Evolutionary conservation across 2,797 vertebrate species (phyloP).

Genomic region (Hemitrygon akajei): DNA sequence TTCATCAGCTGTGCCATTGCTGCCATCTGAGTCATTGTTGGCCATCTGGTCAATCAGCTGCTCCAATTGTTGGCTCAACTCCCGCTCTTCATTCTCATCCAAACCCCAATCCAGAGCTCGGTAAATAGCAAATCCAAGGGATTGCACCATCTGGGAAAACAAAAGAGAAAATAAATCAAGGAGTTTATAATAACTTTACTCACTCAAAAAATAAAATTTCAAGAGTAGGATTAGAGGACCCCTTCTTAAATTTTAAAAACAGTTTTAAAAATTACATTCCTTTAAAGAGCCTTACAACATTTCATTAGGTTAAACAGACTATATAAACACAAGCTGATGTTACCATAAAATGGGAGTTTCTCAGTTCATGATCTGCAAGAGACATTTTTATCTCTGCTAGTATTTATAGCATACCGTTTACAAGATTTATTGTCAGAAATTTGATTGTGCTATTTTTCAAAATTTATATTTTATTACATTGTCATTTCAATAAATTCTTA

Average conservation of each 20-base stretch:
- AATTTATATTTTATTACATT: not conserved
- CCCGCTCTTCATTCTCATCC: constrained; percentile 83
- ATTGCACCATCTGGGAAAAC: constrained; percentile 74
- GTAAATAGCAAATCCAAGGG: constrained; percentile 85
- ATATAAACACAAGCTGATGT: not conserved
- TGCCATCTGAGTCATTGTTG: constrained; percentile 54
- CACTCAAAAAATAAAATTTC: not conserved
- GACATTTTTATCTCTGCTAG: not conserved
- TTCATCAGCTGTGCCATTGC: constrained; percentile 61
- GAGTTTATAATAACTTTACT: not conserved
- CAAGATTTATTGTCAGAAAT: not conserved
- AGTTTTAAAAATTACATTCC: too few species aligned
- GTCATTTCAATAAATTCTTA: not conserved
- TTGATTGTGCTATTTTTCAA: not conserved
- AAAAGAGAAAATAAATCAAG: not conserved
- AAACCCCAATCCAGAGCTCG: constrained; percentile 90
- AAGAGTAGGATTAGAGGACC: not conserved
- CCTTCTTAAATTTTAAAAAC: too few species aligned
- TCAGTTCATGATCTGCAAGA: not conserved
- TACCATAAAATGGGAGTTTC: not conserved
- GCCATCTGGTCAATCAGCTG: constrained; percentile 86
- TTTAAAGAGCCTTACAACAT: too few species aligned
- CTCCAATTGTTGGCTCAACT: constrained; percentile 84
- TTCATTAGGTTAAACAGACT: too few species aligned
- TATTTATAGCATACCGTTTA: not conserved